phyloP scores from a whole-genome alignment of 64 coral and sea anemone genomes.

The Trachythela sp. region DNA sequence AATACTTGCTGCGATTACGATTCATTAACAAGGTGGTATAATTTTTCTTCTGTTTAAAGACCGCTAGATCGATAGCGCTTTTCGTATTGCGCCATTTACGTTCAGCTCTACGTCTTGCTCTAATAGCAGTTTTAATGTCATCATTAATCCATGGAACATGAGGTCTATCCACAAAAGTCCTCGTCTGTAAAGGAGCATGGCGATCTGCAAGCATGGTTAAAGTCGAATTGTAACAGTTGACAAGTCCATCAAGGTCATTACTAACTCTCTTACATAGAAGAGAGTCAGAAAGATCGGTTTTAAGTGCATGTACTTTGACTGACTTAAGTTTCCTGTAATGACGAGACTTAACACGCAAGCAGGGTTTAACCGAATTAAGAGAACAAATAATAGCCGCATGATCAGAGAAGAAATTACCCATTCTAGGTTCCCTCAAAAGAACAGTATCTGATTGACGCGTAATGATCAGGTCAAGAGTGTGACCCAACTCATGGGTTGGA shows the following conservation, averaged over 20 bases:
- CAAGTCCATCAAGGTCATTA: slow-evolving; percentile 34
- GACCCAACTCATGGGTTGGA: slow-evolving; percentile 18
- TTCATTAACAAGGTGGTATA: too few species aligned
- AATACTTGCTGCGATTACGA: slow-evolving; percentile 36
- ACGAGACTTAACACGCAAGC: not conserved
- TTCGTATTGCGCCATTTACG: slow-evolving; percentile 36
- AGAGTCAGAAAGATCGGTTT: not conserved
- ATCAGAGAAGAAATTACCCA: slow-evolving; percentile 16
- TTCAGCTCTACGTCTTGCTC: slow-evolving; percentile 34
- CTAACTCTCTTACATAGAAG: slow-evolving; percentile 17
- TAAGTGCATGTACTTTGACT: not conserved
- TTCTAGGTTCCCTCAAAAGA: not conserved
- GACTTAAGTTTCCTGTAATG: slow-evolving; percentile 21
- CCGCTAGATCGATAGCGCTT: slow-evolving; percentile 21
- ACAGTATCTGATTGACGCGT: slow-evolving; percentile 23
- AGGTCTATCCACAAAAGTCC: slow-evolving; percentile 25
- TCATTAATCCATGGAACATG: slow-evolving; percentile 37
- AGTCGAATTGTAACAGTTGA: slow-evolving; percentile 32
- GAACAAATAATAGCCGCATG: slow-evolving; percentile 21
- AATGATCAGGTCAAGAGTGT: slow-evolving; percentile 19
- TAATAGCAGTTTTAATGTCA: too few species aligned
- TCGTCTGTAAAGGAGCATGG: slow-evolving; percentile 36
- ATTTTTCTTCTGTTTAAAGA: too few species aligned
- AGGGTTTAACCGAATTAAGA: slow-evolving; percentile 3
- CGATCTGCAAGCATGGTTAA: slow-evolving; percentile 27